Conservation (phyloP, 2,888 invertebrate species). For the Ochropleura plecta region DNA sequence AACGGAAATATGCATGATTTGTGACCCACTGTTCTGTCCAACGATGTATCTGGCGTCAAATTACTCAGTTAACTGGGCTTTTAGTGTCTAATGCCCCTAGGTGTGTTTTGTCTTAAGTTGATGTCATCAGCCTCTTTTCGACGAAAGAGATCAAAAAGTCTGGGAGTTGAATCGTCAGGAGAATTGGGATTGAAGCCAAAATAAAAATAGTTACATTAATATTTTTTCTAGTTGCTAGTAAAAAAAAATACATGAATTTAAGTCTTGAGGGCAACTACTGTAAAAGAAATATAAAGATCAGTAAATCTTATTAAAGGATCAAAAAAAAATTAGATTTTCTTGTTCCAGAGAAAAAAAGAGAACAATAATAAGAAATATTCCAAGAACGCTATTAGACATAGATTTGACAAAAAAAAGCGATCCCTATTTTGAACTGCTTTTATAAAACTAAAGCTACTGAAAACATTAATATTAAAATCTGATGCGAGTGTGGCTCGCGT, state of each 20-base stretch:
- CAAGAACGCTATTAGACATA: background rate
- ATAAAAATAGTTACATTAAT: slow-evolving; percentile 7
- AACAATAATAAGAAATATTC: background rate
- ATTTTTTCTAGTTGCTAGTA: background rate
- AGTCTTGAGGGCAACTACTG: background rate
- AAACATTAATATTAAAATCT: slow-evolving; percentile 6
- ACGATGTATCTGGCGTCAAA: slow-evolving; percentile 49
- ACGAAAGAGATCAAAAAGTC: background rate
- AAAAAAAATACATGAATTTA: background rate
- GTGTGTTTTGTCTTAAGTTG: background rate
- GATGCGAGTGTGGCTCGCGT: slow-evolving; percentile 6
- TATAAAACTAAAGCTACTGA: background rate
- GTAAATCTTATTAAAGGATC: background rate
- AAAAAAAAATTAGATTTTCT: background rate
- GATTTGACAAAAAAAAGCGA: background rate
- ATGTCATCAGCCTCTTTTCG: slow-evolving; percentile 8
- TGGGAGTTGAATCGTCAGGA: slow-evolving; percentile 16
- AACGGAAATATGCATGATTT: slow-evolving; percentile 63
- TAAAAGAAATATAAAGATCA: too few relatives aligned
- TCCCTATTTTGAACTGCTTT: background rate
- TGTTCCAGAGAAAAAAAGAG: background rate
- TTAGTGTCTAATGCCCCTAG: background rate
- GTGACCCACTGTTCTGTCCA: slow-evolving; percentile 56
- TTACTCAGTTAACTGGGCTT: slow-evolving; percentile 36
- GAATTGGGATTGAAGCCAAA: slow-evolving; percentile 10